phyloP scores from a whole-genome alignment of 2,797 vertebrate species.

The Notoglanidium macrostoma region DNA sequence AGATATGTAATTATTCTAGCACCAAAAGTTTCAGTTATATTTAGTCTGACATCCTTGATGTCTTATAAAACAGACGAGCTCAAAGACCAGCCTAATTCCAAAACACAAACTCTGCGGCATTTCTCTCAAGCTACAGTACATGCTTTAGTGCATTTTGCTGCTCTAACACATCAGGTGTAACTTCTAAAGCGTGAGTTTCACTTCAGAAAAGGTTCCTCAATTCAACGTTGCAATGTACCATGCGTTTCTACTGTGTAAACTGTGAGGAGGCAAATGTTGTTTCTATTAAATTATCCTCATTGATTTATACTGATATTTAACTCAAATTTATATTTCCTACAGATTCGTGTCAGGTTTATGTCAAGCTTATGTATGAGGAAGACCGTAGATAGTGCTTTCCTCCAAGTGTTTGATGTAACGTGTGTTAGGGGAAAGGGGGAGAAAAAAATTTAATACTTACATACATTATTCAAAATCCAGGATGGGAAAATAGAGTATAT shows the following conservation, averaged over 20 bases:
- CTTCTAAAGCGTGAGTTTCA: background rate
- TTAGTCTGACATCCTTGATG: background rate
- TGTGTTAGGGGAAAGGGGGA: background rate
- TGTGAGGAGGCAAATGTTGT: background rate
- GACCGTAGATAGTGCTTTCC: background rate
- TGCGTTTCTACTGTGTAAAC: background rate
- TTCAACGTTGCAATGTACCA: background rate
- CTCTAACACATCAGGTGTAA: background rate
- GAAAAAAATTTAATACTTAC: too few relatives aligned
- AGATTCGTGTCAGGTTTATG: too few relatives aligned
- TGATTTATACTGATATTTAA: background rate
- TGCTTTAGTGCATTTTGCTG: background rate
- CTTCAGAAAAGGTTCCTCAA: background rate
- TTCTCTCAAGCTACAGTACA: background rate
- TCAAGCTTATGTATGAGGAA: background rate
- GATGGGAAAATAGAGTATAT: background rate
- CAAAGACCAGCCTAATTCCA: background rate
- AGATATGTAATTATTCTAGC: background rate
- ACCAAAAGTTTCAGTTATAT: background rate
- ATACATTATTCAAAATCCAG: background rate
- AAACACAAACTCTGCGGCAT: background rate
- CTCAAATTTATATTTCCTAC: background rate
- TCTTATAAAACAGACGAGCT: conserved; percentile 2
- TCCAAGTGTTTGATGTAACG: background rate
- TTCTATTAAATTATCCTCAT: background rate